Percentiles rank a stretch among this genome's conserved stretches.
These are phyloP conservation scores for Drosophila melanosoma DNA, from an alignment of 2,888 invertebrate species.

Conservation along the genomic window DNA sequence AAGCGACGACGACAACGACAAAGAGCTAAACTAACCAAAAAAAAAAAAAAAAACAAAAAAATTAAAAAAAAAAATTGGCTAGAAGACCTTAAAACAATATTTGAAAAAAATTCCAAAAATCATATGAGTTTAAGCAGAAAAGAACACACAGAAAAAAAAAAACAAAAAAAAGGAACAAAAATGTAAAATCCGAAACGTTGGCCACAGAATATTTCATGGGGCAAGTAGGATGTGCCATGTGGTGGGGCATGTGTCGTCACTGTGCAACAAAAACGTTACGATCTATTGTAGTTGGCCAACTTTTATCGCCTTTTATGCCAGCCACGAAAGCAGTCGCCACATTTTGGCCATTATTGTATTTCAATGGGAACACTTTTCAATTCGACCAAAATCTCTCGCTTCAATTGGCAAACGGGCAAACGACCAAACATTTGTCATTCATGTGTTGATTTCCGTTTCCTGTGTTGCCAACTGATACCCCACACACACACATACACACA, in stretches of 20 bases:
- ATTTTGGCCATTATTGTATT: constrained; percentile 45
- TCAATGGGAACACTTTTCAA: constrained; percentile 45
- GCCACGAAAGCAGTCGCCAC: constrained; percentile 17
- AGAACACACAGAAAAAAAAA: not conserved
- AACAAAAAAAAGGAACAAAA: constrained; percentile 10
- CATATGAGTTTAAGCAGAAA: constrained; percentile 15
- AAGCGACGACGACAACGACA: constrained; percentile 62
- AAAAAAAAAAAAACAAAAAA: constrained; percentile 9
- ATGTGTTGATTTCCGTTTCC: constrained; percentile 84
- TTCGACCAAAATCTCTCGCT: constrained; percentile 55
- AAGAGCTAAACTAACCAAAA: constrained; percentile 14
- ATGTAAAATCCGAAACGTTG: constrained; percentile 37
- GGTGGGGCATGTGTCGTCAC: constrained; percentile 36
- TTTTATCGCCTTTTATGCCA: constrained; percentile 58
- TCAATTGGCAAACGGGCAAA: constrained; percentile 52
- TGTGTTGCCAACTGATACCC: constrained; percentile 1
- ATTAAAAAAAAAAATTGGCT: not conserved
- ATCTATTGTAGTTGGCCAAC: constrained; percentile 75
- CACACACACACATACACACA: not conserved
- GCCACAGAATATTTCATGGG: constrained; percentile 22
- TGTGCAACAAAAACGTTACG: constrained; percentile 20
- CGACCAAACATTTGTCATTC: constrained; percentile 82
- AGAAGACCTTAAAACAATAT: constrained; percentile 23
- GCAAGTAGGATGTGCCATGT: constrained; percentile 21
- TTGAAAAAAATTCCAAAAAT: constrained; percentile 17